Base-by-base conservation (phyloP, 2,113 vertebrate genomes). In the Sisor rabdophorus region DNA sequence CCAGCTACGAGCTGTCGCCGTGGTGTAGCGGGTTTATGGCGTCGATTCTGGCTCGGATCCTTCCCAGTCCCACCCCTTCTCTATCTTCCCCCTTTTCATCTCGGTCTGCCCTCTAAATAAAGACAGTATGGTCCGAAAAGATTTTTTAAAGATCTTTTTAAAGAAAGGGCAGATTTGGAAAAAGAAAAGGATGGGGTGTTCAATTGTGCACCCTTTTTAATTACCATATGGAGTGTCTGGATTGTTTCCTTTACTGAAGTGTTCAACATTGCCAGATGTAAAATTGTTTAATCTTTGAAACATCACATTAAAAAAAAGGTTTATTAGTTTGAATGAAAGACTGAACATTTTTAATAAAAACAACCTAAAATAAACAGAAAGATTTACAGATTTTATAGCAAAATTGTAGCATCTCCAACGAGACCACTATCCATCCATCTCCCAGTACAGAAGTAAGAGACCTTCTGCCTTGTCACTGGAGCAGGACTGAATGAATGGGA, bases 401-500 rank as follows among this genome's bases (percentile, higher is more conserved):
- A 48, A 47, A 50, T 60, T 44, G 58, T 53, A 73, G 26, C 69
- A 61, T 59, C 26, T 77, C 13, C 50, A 68, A 54, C 54, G 74
- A 50, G 52, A 44, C 60, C 32, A 8, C 47, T n/a, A 71, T 26
- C 24, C 54, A 76, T 76, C 48, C 73, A 71, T 74, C 76, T 64
- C 68, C 48, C 30, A 47, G 68, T 40, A n/a, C 56, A 69, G 67
- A 56, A 65, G 60, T 59, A 58, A 22, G 65, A 56, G 26, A 78
- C 54, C 71, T 56, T 61, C 32, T 53, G 71, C 52, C 77, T 81
- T 67, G 76, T 76, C 73, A 78, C 69, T 48, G 36, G 54, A 36
- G 55, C 71, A 50, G 64, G 44, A 59, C 78, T 44, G 67, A 81
- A 81, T 70, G 70, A 55, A 80, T 80, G 76, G 71, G 76, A 75